Conservation (phyloP, 2,113 vertebrate species). For the Anhinga rufa region DNA sequence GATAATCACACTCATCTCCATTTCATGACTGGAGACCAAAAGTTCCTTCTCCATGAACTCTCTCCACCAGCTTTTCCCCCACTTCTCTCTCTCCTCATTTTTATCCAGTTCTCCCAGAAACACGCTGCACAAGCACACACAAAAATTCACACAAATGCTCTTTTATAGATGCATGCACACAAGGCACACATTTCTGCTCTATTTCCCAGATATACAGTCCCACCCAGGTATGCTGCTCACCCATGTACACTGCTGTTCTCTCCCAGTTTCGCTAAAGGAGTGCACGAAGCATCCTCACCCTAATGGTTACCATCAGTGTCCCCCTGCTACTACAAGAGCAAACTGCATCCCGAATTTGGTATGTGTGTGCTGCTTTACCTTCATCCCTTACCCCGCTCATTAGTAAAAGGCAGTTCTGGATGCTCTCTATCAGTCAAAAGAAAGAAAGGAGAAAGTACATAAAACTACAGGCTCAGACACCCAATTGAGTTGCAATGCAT, state of each 20-base stretch:
- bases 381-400: neutral
- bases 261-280: neutral
- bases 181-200: neutral
- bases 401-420: neutral
- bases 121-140: neutral
- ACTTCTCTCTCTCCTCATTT: neutral
- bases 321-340: neutral
- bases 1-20: neutral
- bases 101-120: neutral
- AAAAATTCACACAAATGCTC: neutral
- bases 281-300: neutral
- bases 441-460: neutral
- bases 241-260: neutral
- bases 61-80: rapidly evolving
- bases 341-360: neutral
- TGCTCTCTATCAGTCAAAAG: neutral
- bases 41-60: neutral
- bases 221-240: rapidly evolving
- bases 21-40: neutral
- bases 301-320: neutral
- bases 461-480: neutral
- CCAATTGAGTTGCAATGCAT: neutral
- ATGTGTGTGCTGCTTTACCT: neutral
- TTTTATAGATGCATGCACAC: rapidly evolving
- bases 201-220: neutral